Conservation (phyloP, 2,113 vertebrate species). For the Elephas maximus region DNA sequence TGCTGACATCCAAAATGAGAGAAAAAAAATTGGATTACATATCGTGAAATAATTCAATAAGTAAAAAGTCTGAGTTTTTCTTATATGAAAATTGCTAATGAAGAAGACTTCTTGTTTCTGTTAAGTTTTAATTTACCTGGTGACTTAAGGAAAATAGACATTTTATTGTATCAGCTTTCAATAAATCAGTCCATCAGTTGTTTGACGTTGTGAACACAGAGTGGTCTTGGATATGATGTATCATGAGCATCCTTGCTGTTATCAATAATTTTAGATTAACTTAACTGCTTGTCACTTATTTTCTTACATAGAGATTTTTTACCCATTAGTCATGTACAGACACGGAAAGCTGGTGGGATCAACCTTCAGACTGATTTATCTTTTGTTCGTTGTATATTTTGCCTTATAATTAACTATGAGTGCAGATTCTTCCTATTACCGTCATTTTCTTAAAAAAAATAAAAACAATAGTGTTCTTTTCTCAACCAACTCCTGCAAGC, state of each 20-base stretch:
- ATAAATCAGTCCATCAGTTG: not conserved
- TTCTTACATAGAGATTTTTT: not conserved
- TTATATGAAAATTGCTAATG: slow-evolving; percentile 1
- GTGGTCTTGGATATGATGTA: not conserved
- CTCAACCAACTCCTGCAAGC: not conserved
- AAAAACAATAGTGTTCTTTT: not conserved
- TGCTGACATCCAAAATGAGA: slow-evolving; percentile 18
- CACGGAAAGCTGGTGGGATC: not conserved
- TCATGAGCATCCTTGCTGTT: slow-evolving; percentile 7
- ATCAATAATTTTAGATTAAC: not conserved
- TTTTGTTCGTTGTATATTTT: not conserved
- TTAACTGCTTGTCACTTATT: not conserved
- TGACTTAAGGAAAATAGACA: not conserved
- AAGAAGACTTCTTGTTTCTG: not conserved
- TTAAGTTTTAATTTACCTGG: not conserved
- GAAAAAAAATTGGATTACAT: slow-evolving; percentile 5
- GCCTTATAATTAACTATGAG: not conserved
- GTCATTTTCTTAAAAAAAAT: not conserved
- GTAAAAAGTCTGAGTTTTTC: not conserved
- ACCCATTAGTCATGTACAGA: not conserved
- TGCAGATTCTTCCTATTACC: not conserved
- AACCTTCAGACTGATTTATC: not conserved
- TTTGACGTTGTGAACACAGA: not conserved
- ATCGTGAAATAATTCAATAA: slow-evolving; percentile 28
- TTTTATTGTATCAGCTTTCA: not conserved